Evolutionary conservation across 2,888 invertebrate genomes (phyloP).

Genomic region (Troides aeacus): DNA sequence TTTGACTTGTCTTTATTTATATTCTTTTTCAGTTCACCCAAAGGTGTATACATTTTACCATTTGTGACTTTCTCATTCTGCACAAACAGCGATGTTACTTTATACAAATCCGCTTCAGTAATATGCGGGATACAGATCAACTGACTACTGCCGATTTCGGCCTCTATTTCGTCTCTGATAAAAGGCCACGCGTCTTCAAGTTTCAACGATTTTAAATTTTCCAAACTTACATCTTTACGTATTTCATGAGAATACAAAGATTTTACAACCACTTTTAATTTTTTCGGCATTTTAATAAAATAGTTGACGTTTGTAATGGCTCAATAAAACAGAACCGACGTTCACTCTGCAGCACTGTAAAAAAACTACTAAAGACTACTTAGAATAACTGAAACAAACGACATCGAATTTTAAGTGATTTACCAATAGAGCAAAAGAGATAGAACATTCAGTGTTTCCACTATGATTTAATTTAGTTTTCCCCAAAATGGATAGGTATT

Average conservation of each 20-base stretch:
- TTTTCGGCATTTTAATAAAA: conserved; percentile 68
- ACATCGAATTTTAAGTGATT: neutral
- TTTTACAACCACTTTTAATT: conserved; percentile 74
- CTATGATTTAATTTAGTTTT: neutral
- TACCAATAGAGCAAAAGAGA: conserved; percentile 35
- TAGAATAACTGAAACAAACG: neutral
- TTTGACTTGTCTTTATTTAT: conserved; percentile 67
- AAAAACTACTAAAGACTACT: conserved; percentile 40
- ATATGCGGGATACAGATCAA: conserved; percentile 76
- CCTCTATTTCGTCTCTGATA: conserved; percentile 76
- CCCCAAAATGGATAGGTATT: neutral
- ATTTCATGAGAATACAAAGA: conserved; percentile 75
- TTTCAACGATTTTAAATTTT: conserved; percentile 67
- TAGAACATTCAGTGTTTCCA: conserved; percentile 30
- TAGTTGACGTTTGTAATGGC: conserved; percentile 30
- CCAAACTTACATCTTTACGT: conserved; percentile 74
- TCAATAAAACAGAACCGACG: conserved; percentile 33
- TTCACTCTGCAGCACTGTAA: conserved; percentile 37
- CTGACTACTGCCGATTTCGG: conserved; percentile 74
- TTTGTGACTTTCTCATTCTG: conserved; percentile 70
- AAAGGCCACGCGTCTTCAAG: conserved; percentile 78
- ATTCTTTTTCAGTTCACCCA: conserved; percentile 67
- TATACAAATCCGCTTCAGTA: conserved; percentile 74
- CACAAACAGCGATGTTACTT: conserved; percentile 72
- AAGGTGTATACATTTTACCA: conserved; percentile 73